Percentiles rank a stretch among this genome's conserved stretches.
These are phyloP conservation scores for Myotis vivesi DNA, from an alignment of 2,797 vertebrate species.

Conservation along the genomic window DNA sequence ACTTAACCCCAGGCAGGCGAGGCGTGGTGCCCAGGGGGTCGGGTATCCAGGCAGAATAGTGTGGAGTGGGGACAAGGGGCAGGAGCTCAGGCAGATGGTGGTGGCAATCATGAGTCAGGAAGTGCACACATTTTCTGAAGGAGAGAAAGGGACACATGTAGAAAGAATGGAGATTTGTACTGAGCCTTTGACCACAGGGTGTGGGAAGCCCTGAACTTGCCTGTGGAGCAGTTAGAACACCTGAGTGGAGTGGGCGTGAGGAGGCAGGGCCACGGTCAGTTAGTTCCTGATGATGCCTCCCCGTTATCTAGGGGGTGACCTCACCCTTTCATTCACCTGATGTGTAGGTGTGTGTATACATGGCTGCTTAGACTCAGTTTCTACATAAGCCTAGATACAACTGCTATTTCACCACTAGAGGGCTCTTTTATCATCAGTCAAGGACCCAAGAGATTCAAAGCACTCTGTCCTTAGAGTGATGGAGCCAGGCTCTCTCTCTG, in stretches of 20 bases:
- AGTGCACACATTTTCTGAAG: not conserved
- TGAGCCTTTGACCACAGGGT: not conserved
- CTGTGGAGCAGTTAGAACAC: slow-evolving; percentile 19
- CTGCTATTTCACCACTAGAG: slow-evolving; percentile 61
- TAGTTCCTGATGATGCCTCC: not conserved
- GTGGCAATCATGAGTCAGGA: not conserved
- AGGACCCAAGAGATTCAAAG: not conserved
- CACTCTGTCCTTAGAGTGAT: not conserved
- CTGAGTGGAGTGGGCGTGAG: slow-evolving; percentile 41
- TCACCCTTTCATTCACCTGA: slow-evolving; percentile 68
- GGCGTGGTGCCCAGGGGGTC: not conserved
- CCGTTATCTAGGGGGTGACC: slow-evolving; percentile 56
- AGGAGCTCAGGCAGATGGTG: not conserved
- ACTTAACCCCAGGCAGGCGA: not conserved
- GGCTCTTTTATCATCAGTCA: slow-evolving; percentile 12
- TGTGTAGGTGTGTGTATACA: slow-evolving; percentile 44
- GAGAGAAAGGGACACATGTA: not conserved
- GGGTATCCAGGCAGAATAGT: too few species aligned
- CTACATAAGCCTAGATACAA: not conserved
- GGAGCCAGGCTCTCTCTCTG: not conserved
- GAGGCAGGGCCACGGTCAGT: not conserved
- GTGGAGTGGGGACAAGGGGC: too few species aligned
- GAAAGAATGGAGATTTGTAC: not conserved
- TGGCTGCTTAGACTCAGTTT: not conserved
- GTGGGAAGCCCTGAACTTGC: not conserved